Conservation (phyloP, 2,113 vertebrate species). For the Neodon shergylaensis region DNA sequence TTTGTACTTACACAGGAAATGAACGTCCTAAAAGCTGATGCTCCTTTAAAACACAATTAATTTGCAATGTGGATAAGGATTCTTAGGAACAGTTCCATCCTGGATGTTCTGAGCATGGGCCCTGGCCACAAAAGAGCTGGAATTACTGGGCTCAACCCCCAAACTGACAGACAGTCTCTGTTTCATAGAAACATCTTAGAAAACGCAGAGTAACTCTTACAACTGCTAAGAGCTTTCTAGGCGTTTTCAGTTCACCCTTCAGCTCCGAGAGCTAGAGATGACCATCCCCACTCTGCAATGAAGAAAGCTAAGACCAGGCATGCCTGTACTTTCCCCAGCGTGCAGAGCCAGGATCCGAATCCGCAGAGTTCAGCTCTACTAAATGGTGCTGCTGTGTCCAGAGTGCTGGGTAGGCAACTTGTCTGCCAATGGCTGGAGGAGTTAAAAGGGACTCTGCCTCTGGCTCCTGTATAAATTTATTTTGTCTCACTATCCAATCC, state of each 20-base stretch:
- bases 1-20: constrained; percentile 39
- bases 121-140: neutral
- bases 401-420: neutral
- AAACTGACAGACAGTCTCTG: neutral
- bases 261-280: neutral
- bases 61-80: constrained; percentile 38
- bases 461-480: neutral
- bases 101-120: constrained; percentile 20
- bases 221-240: neutral
- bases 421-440: neutral
- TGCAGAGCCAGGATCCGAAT: neutral
- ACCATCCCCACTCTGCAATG: constrained; percentile 28
- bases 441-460: neutral
- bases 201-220: neutral
- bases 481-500: constrained; percentile 1
- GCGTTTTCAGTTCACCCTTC: neutral
- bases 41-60: constrained; percentile 37
- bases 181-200: neutral
- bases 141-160: neutral
- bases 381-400: neutral
- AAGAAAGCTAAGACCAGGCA: neutral
- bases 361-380: neutral
- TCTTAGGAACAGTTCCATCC: neutral
- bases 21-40: constrained; percentile 21
- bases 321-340: neutral